These are phyloP conservation scores for Tetrapedia diversipes DNA, from an alignment of 2,888 invertebrate genomes.

Conservation along the genomic window DNA sequence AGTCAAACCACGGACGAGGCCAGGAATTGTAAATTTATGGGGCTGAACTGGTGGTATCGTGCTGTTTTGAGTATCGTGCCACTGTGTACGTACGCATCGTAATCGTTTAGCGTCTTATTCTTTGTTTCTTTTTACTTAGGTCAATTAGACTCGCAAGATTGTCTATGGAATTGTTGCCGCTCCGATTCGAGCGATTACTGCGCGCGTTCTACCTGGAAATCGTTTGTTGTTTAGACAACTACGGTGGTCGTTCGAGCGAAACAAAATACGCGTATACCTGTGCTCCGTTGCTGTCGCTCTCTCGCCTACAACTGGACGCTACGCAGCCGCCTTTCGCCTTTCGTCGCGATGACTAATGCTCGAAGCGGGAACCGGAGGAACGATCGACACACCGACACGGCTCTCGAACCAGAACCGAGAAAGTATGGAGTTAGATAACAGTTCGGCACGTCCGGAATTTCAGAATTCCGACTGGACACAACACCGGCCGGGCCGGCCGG, in stretches of 20 bases:
- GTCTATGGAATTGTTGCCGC: constrained; percentile 10
- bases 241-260: constrained; percentile 59
- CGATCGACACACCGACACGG: constrained; percentile 12
- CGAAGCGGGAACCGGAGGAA: constrained; percentile 49
- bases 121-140: neutral
- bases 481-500: neutral
- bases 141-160: constrained; percentile 32
- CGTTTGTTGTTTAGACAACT: constrained; percentile 50
- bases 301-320: constrained; percentile 37
- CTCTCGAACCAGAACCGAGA: constrained; percentile 6
- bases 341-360: constrained; percentile 69
- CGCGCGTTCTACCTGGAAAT: constrained; percentile 55
- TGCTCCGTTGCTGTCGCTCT: constrained; percentile 39
- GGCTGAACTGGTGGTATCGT: too few relatives aligned
- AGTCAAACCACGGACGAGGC: constrained; percentile 1
- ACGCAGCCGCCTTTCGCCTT: constrained; percentile 68
- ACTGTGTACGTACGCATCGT: too few relatives aligned
- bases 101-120: neutral
- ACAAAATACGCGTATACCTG: constrained; percentile 60
- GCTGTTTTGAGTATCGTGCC: too few relatives aligned
- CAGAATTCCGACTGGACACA: constrained; percentile 18
- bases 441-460: constrained; percentile 60
- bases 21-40: constrained; percentile 7
- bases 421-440: constrained; percentile 62
- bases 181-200: constrained; percentile 47